Percentiles rank a stretch among this genome's conserved stretches.
phyloP scores from a whole-genome alignment of 2,797 vertebrate species.

The Pseudochromis fuscus region DNA sequence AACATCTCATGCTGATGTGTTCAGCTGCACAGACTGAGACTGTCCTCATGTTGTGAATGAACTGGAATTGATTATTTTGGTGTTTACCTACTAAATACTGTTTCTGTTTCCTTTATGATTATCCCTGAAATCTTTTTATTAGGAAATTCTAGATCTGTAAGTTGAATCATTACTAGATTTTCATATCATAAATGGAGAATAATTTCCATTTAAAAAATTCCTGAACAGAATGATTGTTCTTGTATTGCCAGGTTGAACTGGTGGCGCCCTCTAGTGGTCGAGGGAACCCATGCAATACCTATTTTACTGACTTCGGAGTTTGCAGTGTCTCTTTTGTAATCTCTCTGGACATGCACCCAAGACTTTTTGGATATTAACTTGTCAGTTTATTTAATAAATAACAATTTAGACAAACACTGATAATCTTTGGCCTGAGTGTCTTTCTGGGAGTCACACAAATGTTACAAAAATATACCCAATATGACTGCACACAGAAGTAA shows the following conservation, averaged over 20 bases:
- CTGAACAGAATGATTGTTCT: slow-evolving; percentile 41
- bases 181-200: slow-evolving; percentile 30
- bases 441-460: slow-evolving; percentile 24
- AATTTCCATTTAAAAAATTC: slow-evolving; percentile 15
- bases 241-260: slow-evolving; percentile 50
- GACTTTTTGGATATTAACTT: slow-evolving; percentile 46
- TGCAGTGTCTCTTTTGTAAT: slow-evolving; percentile 55
- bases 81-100: neutral
- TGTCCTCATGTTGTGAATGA: neutral
- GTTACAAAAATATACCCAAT: too few species aligned
- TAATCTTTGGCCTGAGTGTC: slow-evolving; percentile 1
- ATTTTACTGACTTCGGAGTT: slow-evolving; percentile 44
- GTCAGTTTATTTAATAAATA: slow-evolving; percentile 65
- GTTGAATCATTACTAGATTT: slow-evolving; percentile 27
- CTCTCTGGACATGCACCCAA: slow-evolving; percentile 19
- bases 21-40: neutral
- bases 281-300: slow-evolving; percentile 52
- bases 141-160: slow-evolving; percentile 28
- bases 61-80: slow-evolving; percentile 13
- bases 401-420: slow-evolving; percentile 21
- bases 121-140: neutral
- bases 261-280: slow-evolving; percentile 58
- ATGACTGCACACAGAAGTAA: too few species aligned
- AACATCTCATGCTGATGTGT: neutral
- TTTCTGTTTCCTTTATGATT: neutral